A percentile compares a stretch with the other conserved stretches of the same genome.
phyloP scores from a whole-genome alignment of 2,888 invertebrate species.

The Sesia bembeciformis region DNA sequence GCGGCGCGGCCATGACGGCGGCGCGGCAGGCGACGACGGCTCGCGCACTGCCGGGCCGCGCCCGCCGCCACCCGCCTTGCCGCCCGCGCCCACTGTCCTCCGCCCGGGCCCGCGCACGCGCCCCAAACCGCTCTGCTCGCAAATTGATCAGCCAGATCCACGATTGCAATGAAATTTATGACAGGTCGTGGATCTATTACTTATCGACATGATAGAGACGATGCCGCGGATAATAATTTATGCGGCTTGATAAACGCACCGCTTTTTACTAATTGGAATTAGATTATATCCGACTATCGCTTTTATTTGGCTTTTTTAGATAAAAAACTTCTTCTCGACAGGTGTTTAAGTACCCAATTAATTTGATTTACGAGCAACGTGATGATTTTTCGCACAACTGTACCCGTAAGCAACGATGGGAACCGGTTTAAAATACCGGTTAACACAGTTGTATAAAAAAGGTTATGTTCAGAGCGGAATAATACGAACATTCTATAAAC shows the following conservation, averaged over 20 bases:
- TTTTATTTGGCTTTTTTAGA: too few species aligned
- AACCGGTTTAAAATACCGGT: too few species aligned
- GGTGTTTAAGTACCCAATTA: too few species aligned
- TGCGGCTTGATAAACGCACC: constrained; percentile 14
- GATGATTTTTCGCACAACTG: too few species aligned
- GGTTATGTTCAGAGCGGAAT: too few species aligned
- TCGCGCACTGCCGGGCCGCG: constrained; percentile 44
- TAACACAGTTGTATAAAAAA: too few species aligned
- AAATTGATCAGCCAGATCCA: constrained; percentile 67
- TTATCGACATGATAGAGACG: constrained; percentile 48
- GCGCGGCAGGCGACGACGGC: constrained; percentile 59
- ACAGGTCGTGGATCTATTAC: constrained; percentile 54
- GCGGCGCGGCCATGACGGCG: constrained; percentile 63
- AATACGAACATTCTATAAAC: too few species aligned
- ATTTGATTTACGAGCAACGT: too few species aligned
- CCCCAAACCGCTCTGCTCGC: constrained; percentile 17
- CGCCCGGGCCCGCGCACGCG: constrained; percentile 21
- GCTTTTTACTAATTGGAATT: too few species aligned
- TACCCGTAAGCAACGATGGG: too few species aligned
- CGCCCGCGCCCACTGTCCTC: constrained; percentile 18
- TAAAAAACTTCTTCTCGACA: too few species aligned
- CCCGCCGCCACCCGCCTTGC: constrained; percentile 22
- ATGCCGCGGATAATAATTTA: constrained; percentile 31
- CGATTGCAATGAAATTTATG: constrained; percentile 70
- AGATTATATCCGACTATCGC: too few species aligned